Evolutionary conservation across 2,888 invertebrate species (phyloP).

Genomic region (Rhimphoctona megacephalus): DNA sequence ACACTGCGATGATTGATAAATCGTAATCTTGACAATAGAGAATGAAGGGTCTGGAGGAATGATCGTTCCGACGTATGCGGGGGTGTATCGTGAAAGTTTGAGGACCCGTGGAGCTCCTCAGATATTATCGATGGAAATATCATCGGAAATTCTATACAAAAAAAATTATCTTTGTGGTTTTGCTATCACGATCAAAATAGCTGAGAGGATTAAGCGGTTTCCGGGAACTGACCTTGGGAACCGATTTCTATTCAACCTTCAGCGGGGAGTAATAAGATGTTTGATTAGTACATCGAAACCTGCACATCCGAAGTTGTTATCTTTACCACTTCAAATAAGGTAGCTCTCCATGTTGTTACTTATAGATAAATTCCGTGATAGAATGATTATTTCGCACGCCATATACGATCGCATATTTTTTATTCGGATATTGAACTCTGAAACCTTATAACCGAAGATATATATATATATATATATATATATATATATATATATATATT

Average conservation of each 20-base stretch:
- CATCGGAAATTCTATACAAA: neutral
- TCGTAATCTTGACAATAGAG: constrained; percentile 1
- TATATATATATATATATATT: too few relatives aligned
- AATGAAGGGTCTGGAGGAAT: neutral
- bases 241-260: neutral
- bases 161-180: neutral
- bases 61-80: constrained; percentile 17
- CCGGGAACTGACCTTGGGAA: neutral
- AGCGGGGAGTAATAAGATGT: neutral
- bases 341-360: neutral
- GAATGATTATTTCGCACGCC: neutral
- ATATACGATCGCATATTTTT: neutral
- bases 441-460: neutral
- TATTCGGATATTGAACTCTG: neutral
- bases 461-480: too few relatives aligned
- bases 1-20: constrained; percentile 46
- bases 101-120: constrained; percentile 2
- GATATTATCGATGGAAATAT: constrained; percentile 22
- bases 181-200: neutral
- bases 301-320: too few relatives aligned
- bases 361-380: neutral
- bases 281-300: neutral
- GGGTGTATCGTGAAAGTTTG: constrained; percentile 15
- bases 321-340: neutral
- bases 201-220: neutral